These are phyloP conservation scores for Caretta caretta DNA, from an alignment of 2,113 vertebrate genomes.

Conservation along the genomic window DNA sequence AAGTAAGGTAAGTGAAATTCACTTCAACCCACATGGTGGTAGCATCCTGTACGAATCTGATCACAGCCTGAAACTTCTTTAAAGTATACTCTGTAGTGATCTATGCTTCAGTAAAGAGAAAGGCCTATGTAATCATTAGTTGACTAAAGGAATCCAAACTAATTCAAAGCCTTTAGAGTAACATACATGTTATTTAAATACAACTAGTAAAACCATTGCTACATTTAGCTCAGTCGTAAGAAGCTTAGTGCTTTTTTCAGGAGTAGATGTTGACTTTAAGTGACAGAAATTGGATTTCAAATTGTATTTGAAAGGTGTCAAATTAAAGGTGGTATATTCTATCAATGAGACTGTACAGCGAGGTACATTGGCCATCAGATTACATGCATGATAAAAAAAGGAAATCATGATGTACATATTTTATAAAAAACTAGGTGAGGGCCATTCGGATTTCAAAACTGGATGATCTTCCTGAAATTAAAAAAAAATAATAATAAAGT, in stretches of 20 bases:
- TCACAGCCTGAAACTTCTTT: neutral
- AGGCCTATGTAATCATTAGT: accelerated
- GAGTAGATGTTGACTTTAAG: constrained; percentile 50
- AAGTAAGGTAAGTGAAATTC: neutral
- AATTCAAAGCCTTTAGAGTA: neutral
- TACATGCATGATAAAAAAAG: constrained; percentile 70
- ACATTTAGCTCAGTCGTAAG: constrained; percentile 52
- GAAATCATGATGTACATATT: constrained; percentile 65
- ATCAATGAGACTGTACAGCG: constrained; percentile 58
- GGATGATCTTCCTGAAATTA: constrained; percentile 62
- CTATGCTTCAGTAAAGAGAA: neutral
- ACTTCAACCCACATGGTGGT: neutral
- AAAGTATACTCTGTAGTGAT: neutral
- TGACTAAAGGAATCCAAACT: neutral
- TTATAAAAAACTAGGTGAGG: constrained; percentile 70
- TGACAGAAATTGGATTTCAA: constrained; percentile 52
- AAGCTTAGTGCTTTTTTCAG: constrained; percentile 42
- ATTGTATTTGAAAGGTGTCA: constrained; percentile 62
- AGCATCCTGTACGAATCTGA: neutral
- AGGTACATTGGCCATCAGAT: constrained; percentile 16
- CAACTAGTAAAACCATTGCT: constrained; percentile 48
- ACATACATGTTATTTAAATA: neutral
- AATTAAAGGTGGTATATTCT: constrained; percentile 45
- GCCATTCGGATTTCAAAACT: constrained; percentile 69
- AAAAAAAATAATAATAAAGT: constrained; percentile 1